Percentiles rank a stretch among this genome's conserved stretches.
These are phyloP conservation scores for Neolamprologus modestus DNA, from an alignment of 2,113 vertebrate genomes.

Conservation along the genomic window DNA sequence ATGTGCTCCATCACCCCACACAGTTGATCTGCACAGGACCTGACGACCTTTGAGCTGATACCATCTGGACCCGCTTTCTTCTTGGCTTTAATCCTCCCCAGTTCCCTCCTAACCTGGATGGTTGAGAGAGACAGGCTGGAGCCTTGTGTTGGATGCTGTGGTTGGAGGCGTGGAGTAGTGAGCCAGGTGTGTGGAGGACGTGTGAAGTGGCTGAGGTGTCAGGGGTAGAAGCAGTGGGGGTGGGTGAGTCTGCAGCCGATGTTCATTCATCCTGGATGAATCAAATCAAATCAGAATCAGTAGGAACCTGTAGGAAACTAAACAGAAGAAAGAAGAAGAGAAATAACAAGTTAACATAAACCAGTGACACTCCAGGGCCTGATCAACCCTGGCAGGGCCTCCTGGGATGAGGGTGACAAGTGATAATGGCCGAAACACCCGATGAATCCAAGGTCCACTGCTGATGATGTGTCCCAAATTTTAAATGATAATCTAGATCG, in stretches of 20 bases:
- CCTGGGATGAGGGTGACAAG: neutral
- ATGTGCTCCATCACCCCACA: neutral
- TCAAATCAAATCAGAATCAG: neutral
- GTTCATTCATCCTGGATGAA: no score
- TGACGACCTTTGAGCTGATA: rapidly evolving
- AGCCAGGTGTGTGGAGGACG: no score
- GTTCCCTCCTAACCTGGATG: neutral
- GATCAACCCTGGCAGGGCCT: neutral
- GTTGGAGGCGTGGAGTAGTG: neutral
- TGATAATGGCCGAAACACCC: neutral
- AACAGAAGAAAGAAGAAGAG: no score
- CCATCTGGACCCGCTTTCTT: neutral
- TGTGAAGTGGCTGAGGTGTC: no score
- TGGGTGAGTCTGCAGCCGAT: no score
- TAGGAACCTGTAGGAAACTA: no score
- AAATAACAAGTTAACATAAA: neutral
- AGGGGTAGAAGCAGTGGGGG: no score
- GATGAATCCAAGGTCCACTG: neutral
- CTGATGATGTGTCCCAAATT: neutral
- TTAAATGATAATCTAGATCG: no score
- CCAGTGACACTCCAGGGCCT: neutral
- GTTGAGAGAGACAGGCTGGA: neutral
- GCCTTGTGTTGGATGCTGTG: neutral
- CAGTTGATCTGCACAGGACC: neutral
- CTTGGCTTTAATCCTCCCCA: neutral